These are phyloP conservation scores for Drosophila albomicans DNA, from an alignment of 1,140 invertebrate genomes.

Conservation along the genomic window DNA sequence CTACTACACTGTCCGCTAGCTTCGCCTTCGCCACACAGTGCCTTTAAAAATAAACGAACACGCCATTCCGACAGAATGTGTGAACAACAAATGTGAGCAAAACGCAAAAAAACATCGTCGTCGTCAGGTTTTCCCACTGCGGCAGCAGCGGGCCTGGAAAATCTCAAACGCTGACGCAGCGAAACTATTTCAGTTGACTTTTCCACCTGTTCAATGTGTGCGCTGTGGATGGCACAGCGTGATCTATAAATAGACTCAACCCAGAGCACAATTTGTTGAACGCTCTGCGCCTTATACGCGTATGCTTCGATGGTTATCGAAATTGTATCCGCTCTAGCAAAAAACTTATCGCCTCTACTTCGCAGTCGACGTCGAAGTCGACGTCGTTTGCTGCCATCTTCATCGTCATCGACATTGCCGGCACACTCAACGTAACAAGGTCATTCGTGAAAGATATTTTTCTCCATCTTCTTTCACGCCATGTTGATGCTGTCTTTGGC, in stretches of 20 bases:
- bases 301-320: conserved; percentile 61
- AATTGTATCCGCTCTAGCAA: conserved; percentile 75
- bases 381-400: too few relatives aligned
- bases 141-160: conserved; percentile 56
- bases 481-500: neutral
- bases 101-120: neutral
- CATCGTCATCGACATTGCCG: too few relatives aligned
- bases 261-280: conserved; percentile 56
- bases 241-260: conserved; percentile 60
- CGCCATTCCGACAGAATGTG: conserved; percentile 62
- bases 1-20: neutral
- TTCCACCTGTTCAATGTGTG: conserved; percentile 63
- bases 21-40: conserved; percentile 24
- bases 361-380: too few relatives aligned
- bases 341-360: conserved; percentile 21
- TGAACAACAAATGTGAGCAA: conserved; percentile 40
- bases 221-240: neutral
- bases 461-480: neutral
- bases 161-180: conserved; percentile 63
- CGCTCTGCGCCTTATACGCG: conserved; percentile 56
- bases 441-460: conserved; percentile 22
- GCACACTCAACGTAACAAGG: conserved; percentile 26
- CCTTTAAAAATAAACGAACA: conserved; percentile 72
- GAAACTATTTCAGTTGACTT: conserved; percentile 55
- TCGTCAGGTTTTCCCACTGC: neutral